Conservation (phyloP, 2,888 invertebrate species). For the Coelopa pilipes region DNA sequence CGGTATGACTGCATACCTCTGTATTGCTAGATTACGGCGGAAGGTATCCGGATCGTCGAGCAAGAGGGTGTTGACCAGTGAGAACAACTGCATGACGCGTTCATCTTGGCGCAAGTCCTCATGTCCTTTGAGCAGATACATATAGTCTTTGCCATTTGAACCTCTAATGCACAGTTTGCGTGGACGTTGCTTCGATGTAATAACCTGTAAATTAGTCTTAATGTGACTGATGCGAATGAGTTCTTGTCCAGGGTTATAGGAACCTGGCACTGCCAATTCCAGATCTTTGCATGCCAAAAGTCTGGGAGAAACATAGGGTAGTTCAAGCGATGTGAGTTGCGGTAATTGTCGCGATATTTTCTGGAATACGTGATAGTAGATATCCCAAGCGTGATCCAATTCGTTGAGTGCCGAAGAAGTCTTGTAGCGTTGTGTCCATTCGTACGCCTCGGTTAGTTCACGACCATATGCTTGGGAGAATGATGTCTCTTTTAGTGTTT, state of each 20-base stretch:
- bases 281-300: slow-evolving; percentile 89
- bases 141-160: slow-evolving; percentile 97
- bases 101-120: slow-evolving; percentile 99
- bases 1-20: slow-evolving; percentile 97
- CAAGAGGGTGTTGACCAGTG: slow-evolving; percentile 94
- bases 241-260: slow-evolving; percentile 92
- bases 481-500: slow-evolving; percentile 95
- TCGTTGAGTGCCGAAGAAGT: slow-evolving; percentile 88
- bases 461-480: slow-evolving; percentile 96
- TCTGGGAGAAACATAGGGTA: slow-evolving; percentile 96
- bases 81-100: slow-evolving; percentile 97
- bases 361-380: slow-evolving; percentile 98
- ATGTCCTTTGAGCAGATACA: slow-evolving; percentile 98
- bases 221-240: slow-evolving; percentile 90
- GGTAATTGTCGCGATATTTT: slow-evolving; percentile 95
- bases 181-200: slow-evolving; percentile 97
- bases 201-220: slow-evolving; percentile 92
- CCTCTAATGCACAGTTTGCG: slow-evolving; percentile 93
- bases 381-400: slow-evolving; percentile 98
- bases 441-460: slow-evolving; percentile 93
- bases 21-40: slow-evolving; percentile 73
- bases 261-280: slow-evolving; percentile 97
- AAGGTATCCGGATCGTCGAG: slow-evolving; percentile 96
- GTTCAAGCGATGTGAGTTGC: slow-evolving; percentile 86
- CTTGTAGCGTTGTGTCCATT: slow-evolving; percentile 93